Evolutionary conservation across 2,888 invertebrate species (phyloP), one percentile per base, ranked within the genome.

Genomic region (Empis livida): DNA sequence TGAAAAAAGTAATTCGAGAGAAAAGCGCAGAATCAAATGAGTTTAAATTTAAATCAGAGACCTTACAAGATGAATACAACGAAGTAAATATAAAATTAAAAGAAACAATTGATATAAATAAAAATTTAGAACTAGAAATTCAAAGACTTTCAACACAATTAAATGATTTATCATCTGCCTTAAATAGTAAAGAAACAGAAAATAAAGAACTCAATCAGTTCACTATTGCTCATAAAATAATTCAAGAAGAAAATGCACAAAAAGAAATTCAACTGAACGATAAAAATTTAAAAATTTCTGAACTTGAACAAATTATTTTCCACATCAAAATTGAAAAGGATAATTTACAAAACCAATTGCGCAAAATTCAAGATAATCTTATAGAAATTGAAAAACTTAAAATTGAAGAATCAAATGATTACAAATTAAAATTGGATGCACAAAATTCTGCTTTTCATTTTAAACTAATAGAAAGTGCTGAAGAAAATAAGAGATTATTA

Each of bases 71-170:
- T 15, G 63, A 66, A 54, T 54, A 54, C 31, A 50, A 48, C 40
- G 51, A 59, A 30, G 55, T 57, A 41, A 64, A 64, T 54, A 61
- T 64, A 52, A 48, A 61, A 10, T 60, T 65, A 11, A 59, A 61
- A 55, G 47, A 67, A 4, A 63, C 63, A 54, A 61, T 62, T 60
- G 63, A 65, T 14, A 27, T 45, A 10, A 27, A 17, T 9, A 16
- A 44, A 5, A 35, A 42, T 3, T 23, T 41, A 5, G 23, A 40
- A 35, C n/a, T 27, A 27, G 23, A 27, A 27, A 27, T 27, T 9
- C 23, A 27, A 27, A 27, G 23, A 27, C 23, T 27, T 27, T 13
- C 17, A 11, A 39, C 16, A 17, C 17, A 39, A 39, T 39, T 39
- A 17, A 17, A 39, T 39, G 39, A 17, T 10, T 11, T 17, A 11